Base-by-base conservation (phyloP, 2,113 vertebrate genomes). In the Mormyrus lacerda region DNA sequence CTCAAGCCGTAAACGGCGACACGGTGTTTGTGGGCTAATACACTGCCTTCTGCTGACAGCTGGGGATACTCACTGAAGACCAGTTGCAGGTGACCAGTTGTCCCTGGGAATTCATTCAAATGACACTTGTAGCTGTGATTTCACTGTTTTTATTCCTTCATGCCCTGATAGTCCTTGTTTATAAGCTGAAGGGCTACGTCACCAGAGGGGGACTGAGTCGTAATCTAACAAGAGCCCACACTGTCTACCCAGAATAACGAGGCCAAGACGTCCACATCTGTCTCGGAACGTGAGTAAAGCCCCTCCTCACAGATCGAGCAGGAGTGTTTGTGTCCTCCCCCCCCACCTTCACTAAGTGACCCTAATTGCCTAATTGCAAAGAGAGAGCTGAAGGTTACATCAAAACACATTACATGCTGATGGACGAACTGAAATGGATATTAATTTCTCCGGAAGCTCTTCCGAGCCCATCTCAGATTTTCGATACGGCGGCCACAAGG, bases 291-390 rank as follows among this genome's bases (percentile, higher is more conserved):
- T 24, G 42, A 79, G 73, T 50, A 51, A 88, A 19, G 31, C 45
- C 27, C 27, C 24, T 13, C 88, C 69, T 39, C 15, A 44, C 65
- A 76, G 35, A 79, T 24, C 48, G 65, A 79, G 45, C n/a, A 5
- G n/a, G 27, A 79, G 65, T 58, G 53, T 53, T 15, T 53, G 50
- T 4, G 15, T 51, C 9, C 45, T 47, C 45, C 17, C 19, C 24
- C 13, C n/a, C 9, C 45, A 19, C 21, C 21, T 27, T 45, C 3
- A 7, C 47, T 53, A 88, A 88, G 69, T 88, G 88, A 69, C 24
- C 47, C 27, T 39, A 79, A 73, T 88, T 88, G 87, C 87, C 61
- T 88, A 65, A 88, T 88, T 88, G 88, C 27, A 42, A 51, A 35
- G 27, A 79, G 65, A 73, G 45, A 50, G 47, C 15, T 73, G 88